Conservation (phyloP, 2,888 invertebrate species). For the Galerucella pusilla region DNA sequence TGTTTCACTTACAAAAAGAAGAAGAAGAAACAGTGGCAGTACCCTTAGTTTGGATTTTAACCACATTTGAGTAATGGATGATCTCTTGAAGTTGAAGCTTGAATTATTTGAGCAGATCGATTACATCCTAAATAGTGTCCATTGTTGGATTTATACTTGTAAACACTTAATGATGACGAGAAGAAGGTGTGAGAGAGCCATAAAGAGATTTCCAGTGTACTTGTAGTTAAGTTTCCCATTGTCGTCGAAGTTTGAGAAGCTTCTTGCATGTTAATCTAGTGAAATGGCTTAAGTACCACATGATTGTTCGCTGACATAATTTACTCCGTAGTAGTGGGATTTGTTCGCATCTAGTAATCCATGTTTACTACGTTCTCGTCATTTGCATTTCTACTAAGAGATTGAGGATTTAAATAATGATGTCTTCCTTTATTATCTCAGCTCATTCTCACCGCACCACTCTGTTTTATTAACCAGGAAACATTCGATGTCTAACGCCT, state of each 20-base stretch:
- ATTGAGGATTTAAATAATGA: slow-evolving; percentile 56
- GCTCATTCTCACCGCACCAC: slow-evolving; percentile 29
- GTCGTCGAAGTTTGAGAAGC: slow-evolving; percentile 59
- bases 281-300: slow-evolving; percentile 63
- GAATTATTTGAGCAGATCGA: neutral
- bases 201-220: slow-evolving; percentile 61
- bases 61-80: no score
- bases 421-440: slow-evolving; percentile 49
- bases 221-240: slow-evolving; percentile 62
- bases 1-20: no score
- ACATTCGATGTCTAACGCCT: neutral
- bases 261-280: slow-evolving; percentile 61
- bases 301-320: slow-evolving; percentile 65
- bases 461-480: slow-evolving; percentile 31
- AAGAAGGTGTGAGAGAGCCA: slow-evolving; percentile 36
- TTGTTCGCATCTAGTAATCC: slow-evolving; percentile 60
- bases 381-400: slow-evolving; percentile 57
- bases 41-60: no score
- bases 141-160: neutral
- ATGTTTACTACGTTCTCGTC: slow-evolving; percentile 58
- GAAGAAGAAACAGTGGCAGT: no score
- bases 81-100: no score
- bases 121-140: neutral
- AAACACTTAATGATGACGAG: slow-evolving; percentile 11
- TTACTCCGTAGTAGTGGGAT: slow-evolving; percentile 64